phyloP scores from a whole-genome alignment of 2,113 vertebrate genomes.

The Zapus hudsonius region DNA sequence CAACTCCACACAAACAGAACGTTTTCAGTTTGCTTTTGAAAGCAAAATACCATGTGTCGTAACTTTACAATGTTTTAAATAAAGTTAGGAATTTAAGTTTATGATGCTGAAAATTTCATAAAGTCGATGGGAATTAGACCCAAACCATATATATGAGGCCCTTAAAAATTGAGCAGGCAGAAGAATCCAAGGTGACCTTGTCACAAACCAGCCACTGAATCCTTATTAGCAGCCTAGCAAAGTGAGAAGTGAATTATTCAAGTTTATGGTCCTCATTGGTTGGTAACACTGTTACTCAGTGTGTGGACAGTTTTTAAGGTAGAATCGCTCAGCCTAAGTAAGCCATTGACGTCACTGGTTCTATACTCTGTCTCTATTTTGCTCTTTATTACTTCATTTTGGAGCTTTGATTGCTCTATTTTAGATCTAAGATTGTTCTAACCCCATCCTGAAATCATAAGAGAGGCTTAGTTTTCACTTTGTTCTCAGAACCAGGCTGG shows the following conservation, averaged over 20 bases:
- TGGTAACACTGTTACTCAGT: constrained; percentile 54
- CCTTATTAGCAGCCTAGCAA: constrained; percentile 65
- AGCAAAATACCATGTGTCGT: constrained; percentile 78
- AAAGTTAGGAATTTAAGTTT: constrained; percentile 81
- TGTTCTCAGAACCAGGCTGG: constrained; percentile 79
- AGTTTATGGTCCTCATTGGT: constrained; percentile 60
- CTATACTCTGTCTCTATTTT: constrained; percentile 70
- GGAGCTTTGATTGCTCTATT: constrained; percentile 80
- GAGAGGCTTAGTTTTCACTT: constrained; percentile 84
- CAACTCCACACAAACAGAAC: constrained; percentile 46
- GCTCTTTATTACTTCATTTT: constrained; percentile 79
- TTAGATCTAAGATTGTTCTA: constrained; percentile 77
- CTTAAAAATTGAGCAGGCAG: constrained; percentile 61
- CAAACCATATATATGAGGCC: neutral
- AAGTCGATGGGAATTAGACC: constrained; percentile 69
- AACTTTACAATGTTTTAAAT: constrained; percentile 79
- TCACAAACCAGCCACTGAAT: constrained; percentile 38
- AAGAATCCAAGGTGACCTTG: constrained; percentile 60
- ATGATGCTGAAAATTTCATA: constrained; percentile 81
- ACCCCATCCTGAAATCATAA: constrained; percentile 64
- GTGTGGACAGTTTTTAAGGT: constrained; percentile 65
- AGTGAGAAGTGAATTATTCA: constrained; percentile 53
- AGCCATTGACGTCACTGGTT: constrained; percentile 73
- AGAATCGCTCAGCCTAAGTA: constrained; percentile 67
- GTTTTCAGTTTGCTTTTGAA: constrained; percentile 82